A percentile compares a stretch with the other conserved stretches of the same genome.
These are phyloP conservation scores for Porites rus DNA, from an alignment of 92 coral and sea anemone genomes.

Conservation along the genomic window DNA sequence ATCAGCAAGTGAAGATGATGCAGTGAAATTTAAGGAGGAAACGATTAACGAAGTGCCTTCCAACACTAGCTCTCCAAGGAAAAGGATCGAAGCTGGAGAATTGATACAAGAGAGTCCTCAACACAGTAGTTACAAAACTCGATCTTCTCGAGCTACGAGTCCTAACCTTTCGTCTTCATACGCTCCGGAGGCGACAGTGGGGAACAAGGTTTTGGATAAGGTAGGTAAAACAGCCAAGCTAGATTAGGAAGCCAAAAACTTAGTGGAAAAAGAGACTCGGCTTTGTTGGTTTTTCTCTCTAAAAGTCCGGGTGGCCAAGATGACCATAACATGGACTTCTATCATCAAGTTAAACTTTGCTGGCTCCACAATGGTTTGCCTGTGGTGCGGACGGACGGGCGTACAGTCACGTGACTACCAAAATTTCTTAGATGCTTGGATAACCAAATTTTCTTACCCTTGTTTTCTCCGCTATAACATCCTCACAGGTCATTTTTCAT, in stretches of 20 bases:
- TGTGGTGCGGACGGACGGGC: too few relatives aligned
- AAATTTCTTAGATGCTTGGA: too few relatives aligned
- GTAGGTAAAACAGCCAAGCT: conserved; percentile 32
- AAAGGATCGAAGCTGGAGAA: conserved; percentile 28
- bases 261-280: too few relatives aligned
- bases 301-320: too few relatives aligned
- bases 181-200: conserved; percentile 85
- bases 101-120: conserved; percentile 20
- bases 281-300: too few relatives aligned
- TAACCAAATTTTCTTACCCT: too few relatives aligned
- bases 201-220: conserved; percentile 83
- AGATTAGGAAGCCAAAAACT: too few relatives aligned
- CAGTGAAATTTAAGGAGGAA: neutral
- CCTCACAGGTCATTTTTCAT: neutral
- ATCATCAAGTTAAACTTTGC: too few relatives aligned
- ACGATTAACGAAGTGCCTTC: neutral
- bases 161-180: conserved; percentile 80
- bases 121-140: conserved; percentile 39
- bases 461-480: neutral
- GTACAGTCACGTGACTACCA: too few relatives aligned
- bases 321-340: too few relatives aligned
- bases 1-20: conserved; percentile 3
- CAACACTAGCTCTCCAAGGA: conserved; percentile 39
- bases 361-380: too few relatives aligned
- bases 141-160: conserved; percentile 81